Conservation (phyloP, 2,113 vertebrate genomes). For the Petroica traversi region DNA sequence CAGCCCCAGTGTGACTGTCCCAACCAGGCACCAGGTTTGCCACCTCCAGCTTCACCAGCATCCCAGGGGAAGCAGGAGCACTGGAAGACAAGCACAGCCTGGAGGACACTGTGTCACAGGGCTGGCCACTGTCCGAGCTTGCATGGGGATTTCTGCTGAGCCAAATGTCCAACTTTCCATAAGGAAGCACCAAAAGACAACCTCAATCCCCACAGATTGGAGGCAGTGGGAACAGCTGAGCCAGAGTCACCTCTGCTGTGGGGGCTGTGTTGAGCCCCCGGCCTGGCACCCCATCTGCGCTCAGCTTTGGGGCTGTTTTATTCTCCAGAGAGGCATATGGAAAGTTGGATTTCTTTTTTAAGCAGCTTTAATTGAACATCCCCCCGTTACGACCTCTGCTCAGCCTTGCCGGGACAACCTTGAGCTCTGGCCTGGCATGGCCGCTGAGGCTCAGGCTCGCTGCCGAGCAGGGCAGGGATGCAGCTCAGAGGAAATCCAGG, state of each 20-base stretch:
- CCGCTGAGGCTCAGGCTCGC: fast-evolving
- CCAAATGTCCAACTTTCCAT: background rate
- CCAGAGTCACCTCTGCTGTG: background rate
- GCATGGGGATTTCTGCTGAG: background rate
- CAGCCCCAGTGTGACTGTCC: fast-evolving
- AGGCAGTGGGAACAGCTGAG: background rate
- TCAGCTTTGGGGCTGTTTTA: background rate
- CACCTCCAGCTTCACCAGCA: fast-evolving
- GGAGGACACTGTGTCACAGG: background rate
- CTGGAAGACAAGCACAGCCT: fast-evolving
- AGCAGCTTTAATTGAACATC: constrained; percentile 64
- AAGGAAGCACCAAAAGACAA: background rate
- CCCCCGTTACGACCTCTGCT: background rate
- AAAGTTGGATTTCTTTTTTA: constrained; percentile 58
- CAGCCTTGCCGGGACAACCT: constrained; percentile 7
- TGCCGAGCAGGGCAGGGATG: fast-evolving
- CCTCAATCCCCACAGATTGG: fast-evolving
- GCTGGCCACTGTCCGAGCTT: background rate
- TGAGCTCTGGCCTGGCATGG: background rate
- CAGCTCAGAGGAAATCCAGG: background rate
- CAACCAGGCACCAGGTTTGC: background rate
- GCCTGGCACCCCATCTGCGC: background rate
- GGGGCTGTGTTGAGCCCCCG: background rate
- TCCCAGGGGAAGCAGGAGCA: fast-evolving
- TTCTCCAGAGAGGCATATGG: constrained; percentile 11